These are phyloP conservation scores for Perognathus longimembris DNA, from an alignment of 2,113 vertebrate species.

Conservation along the genomic window DNA sequence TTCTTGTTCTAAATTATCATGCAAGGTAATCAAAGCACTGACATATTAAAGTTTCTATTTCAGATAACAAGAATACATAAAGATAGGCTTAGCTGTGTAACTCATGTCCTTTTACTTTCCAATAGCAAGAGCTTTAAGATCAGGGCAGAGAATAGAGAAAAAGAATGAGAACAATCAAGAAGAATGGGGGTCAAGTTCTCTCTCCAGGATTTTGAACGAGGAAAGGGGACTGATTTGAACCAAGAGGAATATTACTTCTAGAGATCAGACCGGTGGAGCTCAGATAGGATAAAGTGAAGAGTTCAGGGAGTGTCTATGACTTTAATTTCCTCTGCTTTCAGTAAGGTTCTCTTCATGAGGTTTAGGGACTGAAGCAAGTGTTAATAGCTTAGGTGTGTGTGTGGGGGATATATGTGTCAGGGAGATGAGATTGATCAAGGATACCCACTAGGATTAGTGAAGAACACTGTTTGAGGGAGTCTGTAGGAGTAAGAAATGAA, in stretches of 20 bases:
- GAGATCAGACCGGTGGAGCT: not conserved
- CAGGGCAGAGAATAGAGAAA: not conserved
- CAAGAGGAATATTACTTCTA: not conserved
- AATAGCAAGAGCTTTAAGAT: not conserved
- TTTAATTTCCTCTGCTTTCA: not conserved
- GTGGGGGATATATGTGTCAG: too few relatives aligned
- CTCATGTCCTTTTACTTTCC: not conserved
- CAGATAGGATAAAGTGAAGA: not conserved
- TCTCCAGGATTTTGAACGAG: not conserved
- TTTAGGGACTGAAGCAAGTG: not conserved
- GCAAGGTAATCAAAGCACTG: not conserved
- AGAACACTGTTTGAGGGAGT: fast-evolving
- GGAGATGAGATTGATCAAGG: too few relatives aligned
- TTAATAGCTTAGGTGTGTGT: not conserved
- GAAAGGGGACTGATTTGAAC: not conserved
- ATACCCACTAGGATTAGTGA: not conserved
- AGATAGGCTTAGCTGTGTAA: not conserved
- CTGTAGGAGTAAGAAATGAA: not conserved
- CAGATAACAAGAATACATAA: not conserved
- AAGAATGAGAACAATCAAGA: not conserved
- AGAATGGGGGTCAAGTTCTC: too few relatives aligned
- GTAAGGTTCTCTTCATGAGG: not conserved
- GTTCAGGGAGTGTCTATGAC: too few relatives aligned
- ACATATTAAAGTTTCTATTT: not conserved
- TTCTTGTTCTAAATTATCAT: not conserved